These are phyloP conservation scores for Drosophila yakuba DNA, from an alignment of 1,140 invertebrate species.

Conservation along the genomic window DNA sequence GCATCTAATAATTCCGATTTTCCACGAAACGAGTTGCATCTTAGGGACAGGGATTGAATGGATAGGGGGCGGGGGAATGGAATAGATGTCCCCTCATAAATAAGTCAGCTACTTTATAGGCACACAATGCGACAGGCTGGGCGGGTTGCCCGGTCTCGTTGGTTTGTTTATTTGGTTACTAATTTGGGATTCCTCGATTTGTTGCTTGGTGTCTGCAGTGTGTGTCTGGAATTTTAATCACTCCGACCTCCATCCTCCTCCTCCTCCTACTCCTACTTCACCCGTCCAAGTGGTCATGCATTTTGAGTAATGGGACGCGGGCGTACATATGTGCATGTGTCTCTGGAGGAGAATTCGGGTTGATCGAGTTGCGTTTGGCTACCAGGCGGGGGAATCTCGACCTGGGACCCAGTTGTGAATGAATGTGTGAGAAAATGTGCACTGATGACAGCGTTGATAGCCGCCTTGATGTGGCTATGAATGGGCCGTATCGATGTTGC, in stretches of 20 bases:
- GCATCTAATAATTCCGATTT: constrained; percentile 71
- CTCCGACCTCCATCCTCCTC: constrained; percentile 15
- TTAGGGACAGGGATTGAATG: background rate
- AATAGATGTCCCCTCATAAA: constrained; percentile 72
- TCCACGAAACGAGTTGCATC: constrained; percentile 77
- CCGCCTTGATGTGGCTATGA: constrained; percentile 46
- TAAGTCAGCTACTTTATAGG: constrained; percentile 75
- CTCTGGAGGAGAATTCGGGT: constrained; percentile 61
- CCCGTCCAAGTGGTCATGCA: constrained; percentile 36
- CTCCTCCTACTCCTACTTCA: background rate
- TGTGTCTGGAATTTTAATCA: constrained; percentile 76
- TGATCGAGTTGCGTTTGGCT: constrained; percentile 28
- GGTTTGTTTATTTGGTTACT: constrained; percentile 81
- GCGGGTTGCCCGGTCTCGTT: constrained; percentile 55
- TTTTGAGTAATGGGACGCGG: constrained; percentile 77
- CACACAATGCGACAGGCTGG: constrained; percentile 47
- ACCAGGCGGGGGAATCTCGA: background rate
- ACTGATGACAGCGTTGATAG: constrained; percentile 53
- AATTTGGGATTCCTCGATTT: constrained; percentile 76
- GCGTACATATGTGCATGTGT: constrained; percentile 21
- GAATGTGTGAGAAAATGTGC: constrained; percentile 76
- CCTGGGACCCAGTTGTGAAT: constrained; percentile 58
- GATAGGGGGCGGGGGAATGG: constrained; percentile 15
- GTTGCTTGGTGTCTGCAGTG: constrained; percentile 37
- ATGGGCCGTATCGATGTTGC: constrained; percentile 43